Percentiles rank a stretch among this genome's conserved stretches.
phyloP scores from a whole-genome alignment of 1,140 invertebrate species.

The Lordiphosa mommai region DNA sequence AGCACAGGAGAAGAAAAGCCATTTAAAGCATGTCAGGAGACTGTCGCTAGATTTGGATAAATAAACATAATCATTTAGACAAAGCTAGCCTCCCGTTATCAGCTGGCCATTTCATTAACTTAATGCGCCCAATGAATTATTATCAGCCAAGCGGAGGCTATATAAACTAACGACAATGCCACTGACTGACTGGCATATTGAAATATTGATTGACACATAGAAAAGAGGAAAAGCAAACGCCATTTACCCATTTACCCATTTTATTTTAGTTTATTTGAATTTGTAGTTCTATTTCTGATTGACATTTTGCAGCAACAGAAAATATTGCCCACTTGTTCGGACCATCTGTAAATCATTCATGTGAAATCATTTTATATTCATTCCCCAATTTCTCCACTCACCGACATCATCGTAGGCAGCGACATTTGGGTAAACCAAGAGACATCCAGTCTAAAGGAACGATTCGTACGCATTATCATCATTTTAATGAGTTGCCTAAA shows the following conservation, averaged over 20 bases:
- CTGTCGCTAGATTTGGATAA: constrained; percentile 25
- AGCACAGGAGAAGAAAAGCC: neutral
- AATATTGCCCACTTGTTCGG: constrained; percentile 68
- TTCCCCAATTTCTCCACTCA: constrained; percentile 23
- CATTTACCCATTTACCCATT: constrained; percentile 4
- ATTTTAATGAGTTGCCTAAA: constrained; percentile 63
- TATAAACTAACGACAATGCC: constrained; percentile 49
- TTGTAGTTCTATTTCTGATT: constrained; percentile 44
- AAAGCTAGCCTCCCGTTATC: constrained; percentile 47
- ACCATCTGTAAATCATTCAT: constrained; percentile 60
- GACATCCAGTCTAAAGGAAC: constrained; percentile 52
- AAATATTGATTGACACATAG: constrained; percentile 36
- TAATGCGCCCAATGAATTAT: constrained; percentile 59
- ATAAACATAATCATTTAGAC: constrained; percentile 26
- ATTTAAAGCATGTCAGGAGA: constrained; percentile 40
- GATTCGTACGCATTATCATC: constrained; percentile 69
- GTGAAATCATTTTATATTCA: constrained; percentile 9
- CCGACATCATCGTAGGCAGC: constrained; percentile 66
- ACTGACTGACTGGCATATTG: constrained; percentile 8
- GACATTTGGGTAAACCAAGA: constrained; percentile 72
- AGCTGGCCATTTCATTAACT: constrained; percentile 67
- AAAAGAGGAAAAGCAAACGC: constrained; percentile 7
- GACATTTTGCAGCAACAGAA: constrained; percentile 61
- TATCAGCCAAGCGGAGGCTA: constrained; percentile 29
- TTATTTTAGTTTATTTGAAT: constrained; percentile 3